phyloP scores from a whole-genome alignment of 2,113 vertebrate genomes.

The Girardinichthys multiradiatus region DNA sequence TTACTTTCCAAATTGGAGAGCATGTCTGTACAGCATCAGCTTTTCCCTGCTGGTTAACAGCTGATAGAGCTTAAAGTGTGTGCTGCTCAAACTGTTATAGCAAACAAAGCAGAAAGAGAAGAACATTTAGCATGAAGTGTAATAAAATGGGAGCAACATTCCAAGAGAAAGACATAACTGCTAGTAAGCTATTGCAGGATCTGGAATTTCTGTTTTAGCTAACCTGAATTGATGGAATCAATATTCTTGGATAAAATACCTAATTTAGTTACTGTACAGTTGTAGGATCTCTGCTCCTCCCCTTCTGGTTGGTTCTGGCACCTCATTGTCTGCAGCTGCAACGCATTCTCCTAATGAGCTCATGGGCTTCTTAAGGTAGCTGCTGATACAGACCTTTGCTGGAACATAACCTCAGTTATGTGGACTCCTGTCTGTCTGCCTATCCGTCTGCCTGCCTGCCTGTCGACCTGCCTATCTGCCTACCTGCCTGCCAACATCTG shows the following conservation, averaged over 20 bases:
- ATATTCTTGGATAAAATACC: conserved; percentile 5
- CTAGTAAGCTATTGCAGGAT: conserved; percentile 18
- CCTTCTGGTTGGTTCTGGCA: no score
- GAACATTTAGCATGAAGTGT: conserved; percentile 49
- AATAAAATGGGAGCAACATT: conserved; percentile 61
- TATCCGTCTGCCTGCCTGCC: no score
- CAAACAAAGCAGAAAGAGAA: conserved; percentile 40
- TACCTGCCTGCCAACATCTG: no score
- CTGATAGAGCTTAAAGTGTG: conserved; percentile 26
- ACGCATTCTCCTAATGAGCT: no score
- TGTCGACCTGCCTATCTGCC: no score
- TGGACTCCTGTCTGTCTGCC: no score
- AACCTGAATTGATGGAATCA: conserved; percentile 17
- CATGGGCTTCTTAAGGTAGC: no score
- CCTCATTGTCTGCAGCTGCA: no score
- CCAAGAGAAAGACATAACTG: conserved; percentile 54
- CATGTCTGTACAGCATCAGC: conserved; percentile 45
- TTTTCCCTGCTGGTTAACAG: conserved; percentile 45
- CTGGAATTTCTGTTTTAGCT: conserved; percentile 20
- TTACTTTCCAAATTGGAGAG: conserved; percentile 33
- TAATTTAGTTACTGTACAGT: conserved; percentile 23
- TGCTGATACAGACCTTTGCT: no score
- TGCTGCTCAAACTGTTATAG: conserved; percentile 3
- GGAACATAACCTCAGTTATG: no score
- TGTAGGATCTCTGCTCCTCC: no score